Evolutionary conservation across 2,797 vertebrate genomes (phyloP), one percentile per base, ranked within the genome.

Genomic region (Syndactyla subalaris): DNA sequence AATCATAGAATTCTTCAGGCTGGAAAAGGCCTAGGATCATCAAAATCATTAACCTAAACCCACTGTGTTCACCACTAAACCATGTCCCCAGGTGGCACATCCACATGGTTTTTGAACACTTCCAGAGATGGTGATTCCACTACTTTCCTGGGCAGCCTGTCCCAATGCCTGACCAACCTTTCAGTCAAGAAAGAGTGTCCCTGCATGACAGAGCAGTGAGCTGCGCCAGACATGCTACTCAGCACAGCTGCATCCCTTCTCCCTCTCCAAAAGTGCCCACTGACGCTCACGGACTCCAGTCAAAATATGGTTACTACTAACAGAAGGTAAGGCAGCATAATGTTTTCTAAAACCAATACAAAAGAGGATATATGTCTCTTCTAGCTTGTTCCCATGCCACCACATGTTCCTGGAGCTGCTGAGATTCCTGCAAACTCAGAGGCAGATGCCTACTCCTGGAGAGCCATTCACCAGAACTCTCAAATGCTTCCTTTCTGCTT

Each of bases 141-240:
- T 30, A n/a, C 34, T 38, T 61, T 32, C 19, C 18, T n/a, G 34
- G 20, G 34, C 30, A 90, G 45, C 30, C n/a, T 49, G 46, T 49
- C 49, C 34, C 46, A 49, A 49, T 49, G 26, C 34, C 59, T 78
- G 59, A 48, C 23, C 46, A 57, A 41, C 19, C 16, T 43, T 36
- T 24, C 46, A 54, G 23, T n/a, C 22, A 78, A 52, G 39, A 48
- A 54, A 52, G 59, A 48, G 21, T 4, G 22, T 54, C 38, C 63
- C 45, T 0, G 7, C 43, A 32, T 17, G 20, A 26, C 9, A 30
- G 23, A 75, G 55, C 2, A 1, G 6, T 1, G 2, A 49, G 71
- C 38, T 61, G 55, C 0, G 1, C 73, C 0, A 4, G 32, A 71
- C 3, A 2, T 0, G 0, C 12, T 92, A 39, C 29, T 26, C 1